phyloP scores from a whole-genome alignment of 2,888 invertebrate species.

The Creontiades dilutus region DNA sequence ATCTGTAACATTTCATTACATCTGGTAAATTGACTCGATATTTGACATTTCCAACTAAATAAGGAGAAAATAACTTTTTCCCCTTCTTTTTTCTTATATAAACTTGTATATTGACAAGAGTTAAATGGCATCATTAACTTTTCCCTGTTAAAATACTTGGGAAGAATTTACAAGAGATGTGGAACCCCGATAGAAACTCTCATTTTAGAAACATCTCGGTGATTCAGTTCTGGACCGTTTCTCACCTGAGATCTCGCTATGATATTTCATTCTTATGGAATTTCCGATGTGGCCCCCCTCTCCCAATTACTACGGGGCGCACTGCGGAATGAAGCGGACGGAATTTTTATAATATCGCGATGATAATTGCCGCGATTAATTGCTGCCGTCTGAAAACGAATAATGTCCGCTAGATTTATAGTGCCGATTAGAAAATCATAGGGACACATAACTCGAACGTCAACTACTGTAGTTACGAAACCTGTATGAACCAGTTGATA shows the following conservation, averaged over 20 bases:
- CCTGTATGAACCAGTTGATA: too few species aligned
- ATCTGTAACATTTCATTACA: too few species aligned
- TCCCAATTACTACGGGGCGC: background rate
- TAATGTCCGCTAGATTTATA: too few species aligned
- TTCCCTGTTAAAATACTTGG: background rate
- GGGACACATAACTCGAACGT: too few species aligned
- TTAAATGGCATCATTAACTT: background rate
- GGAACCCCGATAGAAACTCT: background rate
- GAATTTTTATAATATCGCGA: background rate
- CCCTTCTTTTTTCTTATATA: too few species aligned
- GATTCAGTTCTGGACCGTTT: background rate
- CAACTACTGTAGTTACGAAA: too few species aligned
- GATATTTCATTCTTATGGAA: background rate
- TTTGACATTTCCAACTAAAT: too few species aligned
- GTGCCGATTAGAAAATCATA: too few species aligned
- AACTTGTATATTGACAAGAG: background rate
- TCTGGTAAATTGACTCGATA: too few species aligned
- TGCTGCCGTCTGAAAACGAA: background rate
- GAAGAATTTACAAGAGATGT: background rate
- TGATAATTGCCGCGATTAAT: background rate
- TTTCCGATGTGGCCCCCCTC: background rate
- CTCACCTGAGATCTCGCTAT: conserved; percentile 4
- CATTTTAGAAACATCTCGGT: background rate
- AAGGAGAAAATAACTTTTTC: too few species aligned
- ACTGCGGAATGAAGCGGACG: background rate